These are phyloP conservation scores for Parthenolecanium corni DNA, from an alignment of 2,888 invertebrate species.

Conservation along the genomic window DNA sequence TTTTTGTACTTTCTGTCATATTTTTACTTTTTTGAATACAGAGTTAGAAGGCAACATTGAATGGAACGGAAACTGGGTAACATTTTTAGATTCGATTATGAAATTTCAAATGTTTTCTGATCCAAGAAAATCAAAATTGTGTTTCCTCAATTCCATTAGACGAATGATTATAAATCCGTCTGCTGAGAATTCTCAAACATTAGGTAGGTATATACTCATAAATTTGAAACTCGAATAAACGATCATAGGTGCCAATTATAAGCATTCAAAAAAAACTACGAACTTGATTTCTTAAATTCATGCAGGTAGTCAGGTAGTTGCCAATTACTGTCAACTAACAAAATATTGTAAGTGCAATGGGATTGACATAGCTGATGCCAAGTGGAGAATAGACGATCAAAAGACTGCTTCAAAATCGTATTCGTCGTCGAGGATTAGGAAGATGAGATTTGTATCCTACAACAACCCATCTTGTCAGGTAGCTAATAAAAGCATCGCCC, in stretches of 20 bases:
- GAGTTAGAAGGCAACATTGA: constrained; percentile 41
- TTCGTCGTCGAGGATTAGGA: background rate
- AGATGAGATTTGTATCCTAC: constrained; percentile 9
- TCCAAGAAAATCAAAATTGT: background rate
- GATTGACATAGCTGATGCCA: background rate
- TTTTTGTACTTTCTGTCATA: no score
- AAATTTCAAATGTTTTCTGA: constrained; percentile 16
- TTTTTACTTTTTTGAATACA: background rate
- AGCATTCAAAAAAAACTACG: no score
- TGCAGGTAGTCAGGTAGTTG: background rate
- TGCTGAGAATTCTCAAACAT: background rate
- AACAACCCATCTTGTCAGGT: constrained; percentile 9
- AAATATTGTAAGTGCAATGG: background rate
- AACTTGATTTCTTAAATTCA: no score
- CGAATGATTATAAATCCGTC: background rate
- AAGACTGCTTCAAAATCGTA: background rate
- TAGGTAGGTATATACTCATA: no score
- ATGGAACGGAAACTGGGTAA: constrained; percentile 76
- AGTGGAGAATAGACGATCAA: background rate
- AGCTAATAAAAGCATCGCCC: no score
- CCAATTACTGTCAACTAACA: background rate
- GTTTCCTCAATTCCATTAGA: background rate
- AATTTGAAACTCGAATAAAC: background rate
- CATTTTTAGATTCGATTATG: constrained; percentile 71
- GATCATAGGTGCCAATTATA: no score